Evolutionary conservation across 2,113 vertebrate species (phyloP).

Genomic region (Marmota monax): DNA sequence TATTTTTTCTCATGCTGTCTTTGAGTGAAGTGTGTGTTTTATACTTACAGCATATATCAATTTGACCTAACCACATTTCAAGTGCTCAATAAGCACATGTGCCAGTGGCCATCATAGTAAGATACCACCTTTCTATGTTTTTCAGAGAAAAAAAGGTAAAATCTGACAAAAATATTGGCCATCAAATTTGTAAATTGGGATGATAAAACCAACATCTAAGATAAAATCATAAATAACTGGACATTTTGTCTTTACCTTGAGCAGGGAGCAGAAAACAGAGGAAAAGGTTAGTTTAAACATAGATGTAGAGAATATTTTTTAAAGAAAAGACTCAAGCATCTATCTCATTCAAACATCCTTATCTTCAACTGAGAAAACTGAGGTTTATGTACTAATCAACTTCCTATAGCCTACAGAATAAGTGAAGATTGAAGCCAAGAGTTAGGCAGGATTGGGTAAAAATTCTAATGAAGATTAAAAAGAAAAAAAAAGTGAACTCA

Average conservation of each 20-base stretch:
- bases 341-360: neutral
- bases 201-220: neutral
- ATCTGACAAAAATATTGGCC: neutral
- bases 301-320: neutral
- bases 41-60: neutral
- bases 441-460: too few relatives aligned
- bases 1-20: neutral
- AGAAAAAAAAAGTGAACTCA: neutral
- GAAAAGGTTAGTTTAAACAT: neutral
- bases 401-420: neutral
- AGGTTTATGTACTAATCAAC: neutral
- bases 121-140: neutral
- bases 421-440: neutral
- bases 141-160: neutral
- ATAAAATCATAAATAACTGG: neutral
- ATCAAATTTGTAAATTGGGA: neutral
- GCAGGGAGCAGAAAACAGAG: neutral
- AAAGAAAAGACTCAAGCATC: neutral
- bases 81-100: neutral
- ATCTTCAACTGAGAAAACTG: neutral
- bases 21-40: neutral
- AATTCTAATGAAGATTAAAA: neutral
- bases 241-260: neutral
- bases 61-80: neutral
- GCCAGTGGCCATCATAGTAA: neutral